Percentiles rank a stretch among this genome's conserved stretches.
phyloP scores from a whole-genome alignment of 2,888 invertebrate genomes.

The Lepidochitona cinerea region DNA sequence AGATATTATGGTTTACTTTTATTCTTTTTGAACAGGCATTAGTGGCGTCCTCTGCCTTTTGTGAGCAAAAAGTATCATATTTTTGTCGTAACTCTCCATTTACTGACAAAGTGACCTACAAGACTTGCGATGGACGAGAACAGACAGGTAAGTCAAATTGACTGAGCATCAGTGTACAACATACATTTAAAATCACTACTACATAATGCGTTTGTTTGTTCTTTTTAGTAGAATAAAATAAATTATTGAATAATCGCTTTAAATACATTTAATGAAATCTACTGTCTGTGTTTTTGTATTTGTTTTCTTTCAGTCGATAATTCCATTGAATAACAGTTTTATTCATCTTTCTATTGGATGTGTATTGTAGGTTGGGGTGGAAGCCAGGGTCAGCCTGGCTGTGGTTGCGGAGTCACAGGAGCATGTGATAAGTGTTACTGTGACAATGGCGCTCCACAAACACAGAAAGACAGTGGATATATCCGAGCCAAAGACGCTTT shows the following conservation, averaged over 20 bases:
- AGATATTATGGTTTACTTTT: no score
- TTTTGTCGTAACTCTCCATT: slow-evolving; percentile 46
- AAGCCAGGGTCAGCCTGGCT: slow-evolving; percentile 31
- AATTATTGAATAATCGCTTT: no score
- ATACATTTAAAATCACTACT: no score
- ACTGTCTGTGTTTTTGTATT: no score
- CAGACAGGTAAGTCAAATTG: no score
- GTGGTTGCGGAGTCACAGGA: slow-evolving; percentile 46
- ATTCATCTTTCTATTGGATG: no score
- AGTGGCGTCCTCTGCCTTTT: slow-evolving; percentile 36
- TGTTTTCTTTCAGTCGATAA: no score
- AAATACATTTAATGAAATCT: no score
- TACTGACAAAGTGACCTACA: slow-evolving; percentile 40
- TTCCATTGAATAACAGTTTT: no score
- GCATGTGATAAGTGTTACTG: slow-evolving; percentile 50
- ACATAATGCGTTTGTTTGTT: no score
- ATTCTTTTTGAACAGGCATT: slow-evolving; percentile 40
- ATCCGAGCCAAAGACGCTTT: slow-evolving; percentile 26
- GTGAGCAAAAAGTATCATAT: slow-evolving; percentile 45
- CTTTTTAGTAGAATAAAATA: no score
- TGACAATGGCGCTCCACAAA: slow-evolving; percentile 33
- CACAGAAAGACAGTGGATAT: slow-evolving; percentile 20
- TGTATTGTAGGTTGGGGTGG: slow-evolving; percentile 40
- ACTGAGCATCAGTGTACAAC: no score
- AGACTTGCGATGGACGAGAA: slow-evolving; percentile 36